phyloP scores from a whole-genome alignment of 2,888 invertebrate genomes.

The Macaria notata region DNA sequence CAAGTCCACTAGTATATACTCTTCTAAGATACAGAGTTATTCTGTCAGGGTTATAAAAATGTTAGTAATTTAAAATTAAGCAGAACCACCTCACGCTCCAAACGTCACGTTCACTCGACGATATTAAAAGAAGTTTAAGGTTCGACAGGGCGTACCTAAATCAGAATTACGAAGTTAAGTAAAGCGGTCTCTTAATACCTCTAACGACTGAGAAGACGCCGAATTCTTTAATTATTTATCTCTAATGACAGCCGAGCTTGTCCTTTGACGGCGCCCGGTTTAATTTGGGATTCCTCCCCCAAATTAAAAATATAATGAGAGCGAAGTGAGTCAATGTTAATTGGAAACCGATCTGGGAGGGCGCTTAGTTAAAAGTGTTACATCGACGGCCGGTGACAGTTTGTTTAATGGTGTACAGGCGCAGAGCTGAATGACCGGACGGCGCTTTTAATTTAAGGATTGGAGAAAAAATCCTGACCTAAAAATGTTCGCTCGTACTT shows the following conservation, averaged over 20 bases:
- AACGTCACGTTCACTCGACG: slow-evolving; percentile 37
- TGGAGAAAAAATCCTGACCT: background rate
- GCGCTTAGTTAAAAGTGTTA: slow-evolving; percentile 55
- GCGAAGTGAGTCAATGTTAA: slow-evolving; percentile 74
- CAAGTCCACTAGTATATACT: no score
- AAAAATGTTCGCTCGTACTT: no score
- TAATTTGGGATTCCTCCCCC: slow-evolving; percentile 80
- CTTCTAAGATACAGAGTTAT: no score
- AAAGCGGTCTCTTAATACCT: slow-evolving; percentile 69
- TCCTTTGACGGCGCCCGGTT: slow-evolving; percentile 79
- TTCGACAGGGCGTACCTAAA: slow-evolving; percentile 50
- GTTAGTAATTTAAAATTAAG: no score
- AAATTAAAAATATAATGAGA: slow-evolving; percentile 83
- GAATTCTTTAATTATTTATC: slow-evolving; percentile 82
- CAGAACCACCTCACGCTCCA: slow-evolving; percentile 10
- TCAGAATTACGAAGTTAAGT: slow-evolving; percentile 68
- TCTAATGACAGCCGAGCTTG: slow-evolving; percentile 75
- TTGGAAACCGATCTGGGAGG: slow-evolving; percentile 79
- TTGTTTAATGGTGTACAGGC: slow-evolving; percentile 33
- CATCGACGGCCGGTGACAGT: slow-evolving; percentile 41
- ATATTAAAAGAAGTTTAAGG: slow-evolving; percentile 50
- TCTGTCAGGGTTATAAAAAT: no score
- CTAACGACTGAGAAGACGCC: slow-evolving; percentile 75
- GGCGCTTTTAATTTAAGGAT: slow-evolving; percentile 16
- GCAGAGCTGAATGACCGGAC: slow-evolving; percentile 9